These are phyloP conservation scores for Cinclus cinclus DNA, from an alignment of 2,113 vertebrate genomes.

Conservation along the genomic window DNA sequence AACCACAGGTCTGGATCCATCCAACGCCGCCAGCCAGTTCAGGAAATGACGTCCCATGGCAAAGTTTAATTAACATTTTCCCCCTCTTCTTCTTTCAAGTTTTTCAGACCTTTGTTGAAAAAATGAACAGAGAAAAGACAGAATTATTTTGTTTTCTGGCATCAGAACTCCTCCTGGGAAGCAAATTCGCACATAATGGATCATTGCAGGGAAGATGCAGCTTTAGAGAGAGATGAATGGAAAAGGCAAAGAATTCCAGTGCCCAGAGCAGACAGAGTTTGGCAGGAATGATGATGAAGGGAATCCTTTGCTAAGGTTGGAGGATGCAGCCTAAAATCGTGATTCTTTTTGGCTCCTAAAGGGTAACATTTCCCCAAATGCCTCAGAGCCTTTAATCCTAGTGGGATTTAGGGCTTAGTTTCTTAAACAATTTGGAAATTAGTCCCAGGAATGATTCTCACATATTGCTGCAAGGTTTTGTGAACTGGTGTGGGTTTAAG, in stretches of 20 bases:
- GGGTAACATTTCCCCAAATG: not conserved
- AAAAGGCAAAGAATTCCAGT: not conserved
- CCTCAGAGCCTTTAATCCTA: slow-evolving; percentile 22
- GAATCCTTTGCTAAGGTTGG: not conserved
- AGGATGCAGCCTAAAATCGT: not conserved
- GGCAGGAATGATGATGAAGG: rapidly evolving
- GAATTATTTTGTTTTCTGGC: not conserved
- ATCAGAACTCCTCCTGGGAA: not conserved
- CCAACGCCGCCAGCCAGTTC: not conserved
- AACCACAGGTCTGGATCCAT: not conserved
- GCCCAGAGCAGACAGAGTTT: not conserved
- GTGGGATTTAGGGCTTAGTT: not conserved
- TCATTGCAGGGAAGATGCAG: not conserved
- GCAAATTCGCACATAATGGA: not conserved
- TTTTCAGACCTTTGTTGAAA: not conserved
- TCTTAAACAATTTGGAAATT: not conserved
- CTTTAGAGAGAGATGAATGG: not conserved
- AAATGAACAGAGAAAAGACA: not conserved
- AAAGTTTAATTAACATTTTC: not conserved
- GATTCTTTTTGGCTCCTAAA: not conserved
- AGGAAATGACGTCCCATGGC: not conserved
- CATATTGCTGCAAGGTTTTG: not conserved
- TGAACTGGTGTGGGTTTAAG: not conserved
- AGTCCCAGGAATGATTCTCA: not conserved
- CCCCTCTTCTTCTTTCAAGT: not conserved